These are phyloP conservation scores for Sycophaga agraensis DNA, from an alignment of 1,140 invertebrate species.

Conservation along the genomic window DNA sequence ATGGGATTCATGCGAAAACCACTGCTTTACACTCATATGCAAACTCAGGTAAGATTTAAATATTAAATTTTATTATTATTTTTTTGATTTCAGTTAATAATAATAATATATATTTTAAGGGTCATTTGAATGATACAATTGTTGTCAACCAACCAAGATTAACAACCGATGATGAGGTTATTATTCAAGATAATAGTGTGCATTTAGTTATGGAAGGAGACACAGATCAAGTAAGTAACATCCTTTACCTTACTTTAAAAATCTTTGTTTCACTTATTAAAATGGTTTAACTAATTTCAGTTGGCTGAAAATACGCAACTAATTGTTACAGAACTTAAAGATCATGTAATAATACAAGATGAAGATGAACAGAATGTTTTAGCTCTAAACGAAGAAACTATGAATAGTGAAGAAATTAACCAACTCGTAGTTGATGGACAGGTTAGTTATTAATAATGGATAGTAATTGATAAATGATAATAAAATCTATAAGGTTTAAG, in stretches of 20 bases:
- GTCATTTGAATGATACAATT: slow-evolving; percentile 75
- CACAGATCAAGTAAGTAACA: slow-evolving; percentile 38
- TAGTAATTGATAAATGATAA: too few relatives aligned
- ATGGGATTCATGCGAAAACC: slow-evolving; percentile 83
- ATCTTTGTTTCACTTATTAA: not conserved
- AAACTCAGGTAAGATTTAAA: slow-evolving; percentile 55
- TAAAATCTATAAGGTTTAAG: too few relatives aligned
- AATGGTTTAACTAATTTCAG: slow-evolving; percentile 11
- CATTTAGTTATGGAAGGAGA: slow-evolving; percentile 53
- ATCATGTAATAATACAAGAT: slow-evolving; percentile 60
- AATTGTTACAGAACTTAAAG: slow-evolving; percentile 58
- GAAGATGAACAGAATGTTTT: slow-evolving; percentile 48
- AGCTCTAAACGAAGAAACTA: slow-evolving; percentile 47
- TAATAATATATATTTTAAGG: slow-evolving; percentile 46
- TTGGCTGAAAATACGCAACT: slow-evolving; percentile 8
- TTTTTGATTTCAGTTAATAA: not conserved
- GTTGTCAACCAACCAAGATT: slow-evolving; percentile 77
- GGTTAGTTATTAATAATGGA: slow-evolving; percentile 42
- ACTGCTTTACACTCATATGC: slow-evolving; percentile 77
- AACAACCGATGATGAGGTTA: slow-evolving; percentile 61
- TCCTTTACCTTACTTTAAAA: not conserved
- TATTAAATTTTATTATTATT: not conserved
- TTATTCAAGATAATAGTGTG: slow-evolving; percentile 46
- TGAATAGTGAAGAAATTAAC: slow-evolving; percentile 51
- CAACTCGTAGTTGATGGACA: slow-evolving; percentile 61